phyloP scores from a whole-genome alignment of 2,888 invertebrate genomes.

The Chorisops tibialis region DNA sequence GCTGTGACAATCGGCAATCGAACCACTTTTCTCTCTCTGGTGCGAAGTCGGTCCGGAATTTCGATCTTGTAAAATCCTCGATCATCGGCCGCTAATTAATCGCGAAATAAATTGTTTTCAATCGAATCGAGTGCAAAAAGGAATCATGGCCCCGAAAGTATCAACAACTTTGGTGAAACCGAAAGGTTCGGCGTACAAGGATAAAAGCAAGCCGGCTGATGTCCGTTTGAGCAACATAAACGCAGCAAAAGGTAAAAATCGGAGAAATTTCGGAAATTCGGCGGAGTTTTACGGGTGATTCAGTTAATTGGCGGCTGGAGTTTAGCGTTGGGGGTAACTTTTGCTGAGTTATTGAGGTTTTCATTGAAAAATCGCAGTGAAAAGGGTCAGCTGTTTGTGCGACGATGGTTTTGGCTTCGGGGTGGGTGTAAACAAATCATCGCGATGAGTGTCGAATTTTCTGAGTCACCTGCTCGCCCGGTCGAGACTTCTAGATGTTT shows the following conservation, averaged over 20 bases:
- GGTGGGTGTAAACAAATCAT: conserved; percentile 35
- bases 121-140: conserved; percentile 29
- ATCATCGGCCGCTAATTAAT: neutral
- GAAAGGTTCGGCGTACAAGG: conserved; percentile 68
- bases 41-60: too few relatives aligned
- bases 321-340: neutral
- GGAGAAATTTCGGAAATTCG: neutral
- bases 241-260: conserved; percentile 89
- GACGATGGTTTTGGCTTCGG: too few relatives aligned
- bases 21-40: too few relatives aligned
- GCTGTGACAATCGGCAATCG: too few relatives aligned
- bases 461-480: neutral
- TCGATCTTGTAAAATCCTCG: conserved; percentile 6
- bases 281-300: neutral
- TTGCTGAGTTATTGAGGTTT: neutral
- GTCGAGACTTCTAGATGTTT: neutral
- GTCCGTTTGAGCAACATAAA: conserved; percentile 93
- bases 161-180: conserved; percentile 42
- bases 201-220: conserved; percentile 91
- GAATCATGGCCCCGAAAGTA: conserved; percentile 48
- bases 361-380: neutral
- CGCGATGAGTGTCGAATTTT: too few relatives aligned
- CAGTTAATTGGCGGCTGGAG: neutral
- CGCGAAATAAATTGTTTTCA: neutral
- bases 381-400: conserved; percentile 14